Percentiles rank a stretch among this genome's conserved stretches.
These are phyloP conservation scores for Dreissena rostriformis DNA, from an alignment of 1,140 invertebrate species.

Conservation along the genomic window DNA sequence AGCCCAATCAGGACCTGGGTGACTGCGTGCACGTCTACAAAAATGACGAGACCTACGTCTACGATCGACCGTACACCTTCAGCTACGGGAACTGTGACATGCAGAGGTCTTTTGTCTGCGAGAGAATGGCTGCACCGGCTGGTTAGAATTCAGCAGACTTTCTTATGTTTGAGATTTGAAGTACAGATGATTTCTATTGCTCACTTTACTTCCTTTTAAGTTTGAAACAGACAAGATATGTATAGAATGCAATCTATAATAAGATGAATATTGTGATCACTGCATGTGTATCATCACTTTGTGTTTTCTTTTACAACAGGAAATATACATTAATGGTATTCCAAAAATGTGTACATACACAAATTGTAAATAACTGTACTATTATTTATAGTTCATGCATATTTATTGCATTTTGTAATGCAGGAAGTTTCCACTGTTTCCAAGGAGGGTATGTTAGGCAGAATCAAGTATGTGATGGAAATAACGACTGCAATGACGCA, in stretches of 20 bases:
- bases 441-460: constrained; percentile 95
- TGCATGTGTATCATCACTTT: too few species aligned
- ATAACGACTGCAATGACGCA: constrained; percentile 98
- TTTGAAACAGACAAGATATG: not conserved
- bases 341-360: too few species aligned
- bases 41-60: constrained; percentile 22
- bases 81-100: constrained; percentile 17
- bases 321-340: too few species aligned
- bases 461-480: constrained; percentile 95
- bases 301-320: too few species aligned
- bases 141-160: constrained; percentile 9
- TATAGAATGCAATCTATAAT: not conserved
- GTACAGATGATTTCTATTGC: not conserved
- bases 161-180: not conserved
- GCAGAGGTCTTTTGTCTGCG: constrained; percentile 32
- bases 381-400: too few species aligned
- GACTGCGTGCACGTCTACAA: constrained; percentile 14
- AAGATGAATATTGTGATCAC: not conserved
- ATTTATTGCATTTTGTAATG: too few species aligned
- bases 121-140: constrained; percentile 42
- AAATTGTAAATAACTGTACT: too few species aligned
- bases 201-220: not conserved
- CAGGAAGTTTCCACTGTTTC: constrained; percentile 59
- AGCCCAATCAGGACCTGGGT: constrained; percentile 28
- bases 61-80: constrained; percentile 47